Evolutionary conservation across 2,888 invertebrate species (phyloP).

Genomic region (Thysanoteuthis rhombus): DNA sequence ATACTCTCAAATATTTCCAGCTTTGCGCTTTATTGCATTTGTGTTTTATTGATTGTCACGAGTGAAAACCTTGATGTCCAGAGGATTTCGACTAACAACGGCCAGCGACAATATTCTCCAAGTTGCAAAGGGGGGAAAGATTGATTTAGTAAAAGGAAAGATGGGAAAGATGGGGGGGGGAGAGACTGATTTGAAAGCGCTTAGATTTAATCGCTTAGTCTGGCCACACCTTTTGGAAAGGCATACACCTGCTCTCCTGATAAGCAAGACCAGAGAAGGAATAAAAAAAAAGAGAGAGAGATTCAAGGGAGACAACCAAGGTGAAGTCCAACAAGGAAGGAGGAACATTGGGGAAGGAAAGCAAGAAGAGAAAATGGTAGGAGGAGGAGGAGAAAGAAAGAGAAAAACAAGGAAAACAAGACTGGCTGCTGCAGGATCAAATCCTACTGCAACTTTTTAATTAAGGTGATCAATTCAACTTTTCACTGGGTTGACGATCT

Average conservation of each 20-base stretch:
- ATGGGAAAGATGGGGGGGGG: neutral
- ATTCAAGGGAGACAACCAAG: neutral
- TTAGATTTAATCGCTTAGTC: neutral
- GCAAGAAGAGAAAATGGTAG: neutral
- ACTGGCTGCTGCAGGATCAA: too few relatives aligned
- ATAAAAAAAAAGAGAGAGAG: neutral
- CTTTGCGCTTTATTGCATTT: neutral
- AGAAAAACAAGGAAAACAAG: too few relatives aligned
- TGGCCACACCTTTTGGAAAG: neutral
- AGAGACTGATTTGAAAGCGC: neutral
- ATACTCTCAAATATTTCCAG: too few relatives aligned
- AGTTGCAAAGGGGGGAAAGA: neutral
- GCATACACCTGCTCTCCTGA: neutral
- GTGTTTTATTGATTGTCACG: neutral
- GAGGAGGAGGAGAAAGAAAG: neutral
- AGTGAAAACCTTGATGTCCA: neutral
- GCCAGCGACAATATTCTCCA: neutral
- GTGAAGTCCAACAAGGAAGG: neutral
- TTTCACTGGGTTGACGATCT: too few relatives aligned
- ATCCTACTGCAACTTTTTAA: too few relatives aligned
- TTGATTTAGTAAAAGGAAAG: neutral
- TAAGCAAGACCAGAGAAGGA: neutral
- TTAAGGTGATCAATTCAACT: too few relatives aligned
- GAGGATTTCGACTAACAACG: neutral
- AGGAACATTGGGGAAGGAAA: neutral